Evolutionary conservation across 2,888 invertebrate species (phyloP).

Genomic region (Abrostola triplasia): DNA sequence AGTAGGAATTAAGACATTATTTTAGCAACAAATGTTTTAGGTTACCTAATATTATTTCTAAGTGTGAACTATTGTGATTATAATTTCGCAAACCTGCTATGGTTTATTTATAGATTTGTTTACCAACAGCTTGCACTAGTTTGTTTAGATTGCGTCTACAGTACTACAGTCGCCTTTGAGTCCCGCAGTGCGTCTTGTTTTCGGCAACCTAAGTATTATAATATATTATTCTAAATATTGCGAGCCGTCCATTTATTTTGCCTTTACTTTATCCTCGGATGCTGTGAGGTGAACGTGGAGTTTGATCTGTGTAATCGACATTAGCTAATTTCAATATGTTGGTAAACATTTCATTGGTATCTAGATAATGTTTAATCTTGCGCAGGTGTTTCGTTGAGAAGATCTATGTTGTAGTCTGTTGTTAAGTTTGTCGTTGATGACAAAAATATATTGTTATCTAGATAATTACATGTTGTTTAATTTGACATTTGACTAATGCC

Average conservation of each 20-base stretch:
- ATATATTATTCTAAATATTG: conserved; percentile 63
- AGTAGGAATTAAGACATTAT: conserved; percentile 73
- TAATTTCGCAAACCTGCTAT: conserved; percentile 41
- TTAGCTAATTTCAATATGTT: conserved; percentile 68
- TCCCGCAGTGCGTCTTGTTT: conserved; percentile 46
- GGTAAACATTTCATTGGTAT: conserved; percentile 69
- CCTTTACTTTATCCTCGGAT: conserved; percentile 65
- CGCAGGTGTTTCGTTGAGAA: conserved; percentile 80
- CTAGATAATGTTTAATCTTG: conserved; percentile 69
- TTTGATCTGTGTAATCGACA: conserved; percentile 57
- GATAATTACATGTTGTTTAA: conserved; percentile 75
- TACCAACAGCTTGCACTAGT: conserved; percentile 67
- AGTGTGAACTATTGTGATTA: conserved; percentile 26
- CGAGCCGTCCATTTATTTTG: conserved; percentile 84
- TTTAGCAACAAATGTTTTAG: conserved; percentile 65
- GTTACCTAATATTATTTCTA: conserved; percentile 33
- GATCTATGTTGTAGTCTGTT: conserved; percentile 87
- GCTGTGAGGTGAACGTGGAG: conserved; percentile 60
- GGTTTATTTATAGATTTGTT: conserved; percentile 62
- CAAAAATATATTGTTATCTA: conserved; percentile 89
- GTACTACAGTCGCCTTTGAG: conserved; percentile 35
- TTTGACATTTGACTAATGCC: conserved; percentile 7
- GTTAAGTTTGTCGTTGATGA: conserved; percentile 88
- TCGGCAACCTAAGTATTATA: conserved; percentile 37
- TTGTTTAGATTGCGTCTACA: conserved; percentile 50